Base-by-base conservation (phyloP, 2,888 invertebrate species). In the Adineta ricciae region DNA sequence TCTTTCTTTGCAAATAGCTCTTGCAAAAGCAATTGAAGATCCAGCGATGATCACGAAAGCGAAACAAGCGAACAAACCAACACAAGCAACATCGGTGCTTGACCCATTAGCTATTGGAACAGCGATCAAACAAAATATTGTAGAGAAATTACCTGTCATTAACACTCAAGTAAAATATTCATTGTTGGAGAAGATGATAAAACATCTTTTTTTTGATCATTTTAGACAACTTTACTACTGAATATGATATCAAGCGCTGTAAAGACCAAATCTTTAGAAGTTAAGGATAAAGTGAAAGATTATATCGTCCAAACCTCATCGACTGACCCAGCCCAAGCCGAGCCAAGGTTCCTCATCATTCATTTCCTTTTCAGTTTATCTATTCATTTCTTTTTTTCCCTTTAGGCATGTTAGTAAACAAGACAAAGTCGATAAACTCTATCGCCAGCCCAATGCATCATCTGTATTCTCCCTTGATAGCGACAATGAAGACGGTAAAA, bases 281-380 rank as follows among this genome's bases (percentile, higher is more conserved):
- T 97, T 32, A 96, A 94, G 89, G 96, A 94, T 49, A 96, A 94
- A 91, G 91, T 97, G 84, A 93, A 95, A 87, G 96, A 96, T 90
- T 96, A 96, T 89, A 96, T 97, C 87, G 95, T 95, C 0, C 73
- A 73, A 21, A 73, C 38, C 8, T 73, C 73, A 21, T 38, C 4
- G 24, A 41, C 1, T 38, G 73, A 73, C 1, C 32, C 64, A 32
- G 16, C 64, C 7, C 4, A 73, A 19, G 2, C 36, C 8, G 14
- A 21, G 5, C 24, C 41, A 8, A 73, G 24, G 73, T 73, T 38
- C 24, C 1, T 73, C 2, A 64, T 64, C 2, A 2, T 16, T 38
- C 27, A 64, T 73, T 7, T 38, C 5, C 46, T 46, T 8, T 8
- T 46, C 11, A 46, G 5, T 46, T 11, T 46, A 46, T 46, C 5